Evolutionary conservation across 2,888 invertebrate genomes (phyloP).

Genomic region (Ophraella communa): DNA sequence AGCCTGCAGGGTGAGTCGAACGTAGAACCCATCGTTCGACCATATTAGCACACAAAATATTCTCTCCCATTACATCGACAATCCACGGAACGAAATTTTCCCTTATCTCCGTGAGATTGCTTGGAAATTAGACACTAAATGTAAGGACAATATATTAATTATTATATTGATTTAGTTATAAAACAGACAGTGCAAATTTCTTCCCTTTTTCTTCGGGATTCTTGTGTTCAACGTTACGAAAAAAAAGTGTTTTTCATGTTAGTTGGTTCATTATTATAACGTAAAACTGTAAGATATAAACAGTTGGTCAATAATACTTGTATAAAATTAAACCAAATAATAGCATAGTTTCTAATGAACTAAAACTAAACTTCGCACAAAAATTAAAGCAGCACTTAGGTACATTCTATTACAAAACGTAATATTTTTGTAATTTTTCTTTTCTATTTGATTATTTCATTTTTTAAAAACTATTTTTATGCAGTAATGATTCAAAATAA

Average conservation of each 20-base stretch:
- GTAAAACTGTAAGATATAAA: no score
- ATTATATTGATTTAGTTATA: constrained; percentile 27
- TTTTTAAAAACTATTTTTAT: no score
- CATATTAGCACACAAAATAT: constrained; percentile 44
- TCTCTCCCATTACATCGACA: constrained; percentile 47
- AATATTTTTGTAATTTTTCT: no score
- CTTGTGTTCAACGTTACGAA: background rate
- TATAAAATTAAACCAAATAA: no score
- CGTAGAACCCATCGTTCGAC: constrained; percentile 60
- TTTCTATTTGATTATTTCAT: no score
- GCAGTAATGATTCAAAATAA: no score
- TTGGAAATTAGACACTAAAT: constrained; percentile 22
- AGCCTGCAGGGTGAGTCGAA: constrained; percentile 67
- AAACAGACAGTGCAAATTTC: constrained; percentile 40
- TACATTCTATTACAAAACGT: no score
- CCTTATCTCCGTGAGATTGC: constrained; percentile 41
- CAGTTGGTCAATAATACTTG: no score
- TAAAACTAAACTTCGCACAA: no score
- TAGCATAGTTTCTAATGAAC: background rate
- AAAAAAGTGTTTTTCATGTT: background rate
- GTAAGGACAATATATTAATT: constrained; percentile 38
- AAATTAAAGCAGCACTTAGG: no score
- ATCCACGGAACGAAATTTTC: constrained; percentile 42
- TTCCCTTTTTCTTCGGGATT: no score
- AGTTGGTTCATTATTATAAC: no score